Base-by-base conservation (phyloP, 2,888 invertebrate species). In the Lissonota sp. region DNA sequence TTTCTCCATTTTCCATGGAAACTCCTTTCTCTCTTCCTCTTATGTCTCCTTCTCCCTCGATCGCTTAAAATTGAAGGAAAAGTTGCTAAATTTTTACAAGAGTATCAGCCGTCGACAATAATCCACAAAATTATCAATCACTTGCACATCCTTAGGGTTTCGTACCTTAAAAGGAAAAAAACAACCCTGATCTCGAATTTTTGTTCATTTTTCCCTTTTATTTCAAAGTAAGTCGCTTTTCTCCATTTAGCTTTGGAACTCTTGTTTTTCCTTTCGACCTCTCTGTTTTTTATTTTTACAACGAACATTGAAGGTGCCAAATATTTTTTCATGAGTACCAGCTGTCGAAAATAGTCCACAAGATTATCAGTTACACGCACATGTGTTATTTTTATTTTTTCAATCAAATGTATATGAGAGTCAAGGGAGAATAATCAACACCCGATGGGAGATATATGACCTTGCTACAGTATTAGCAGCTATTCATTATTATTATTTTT, bases 61-160 rank as follows among this genome's bases (percentile, higher is more conserved):
- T 83, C 86, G 86, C 87, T 86, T 87, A 89, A 87, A 84, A 88
- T 86, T 14, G 53, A 53, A 53, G 6, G 16, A 53, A 26, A 26
- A 26, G 26, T 26, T 14, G 53, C 14, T 1, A 14, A 14, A 53
- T 53, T 14, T 14, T 14, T 53, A 1, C 12, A 53, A n/a, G n/a
- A n/a, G 26, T 26, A 26, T 26, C 26, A 26, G 26, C 26, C 3
- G 26, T 26, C 26, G 26, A 26, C 26, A 26, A 26, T 26, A 26
- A 26, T 26, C 26, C 26, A 26, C 3, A 26, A 26, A 26, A 26
- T 26, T 26, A 26, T 26, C 26, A 26, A 26, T 26, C 26, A 26
- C 3, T 26, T 3, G 26, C 26, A 26, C 3, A 26, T 26, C 26
- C 3, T 26, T 26, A 26, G 26, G 26, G 26, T 26, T 26, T 26